A percentile compares a stretch with the other conserved stretches of the same genome.
Evolutionary conservation across 2,888 invertebrate species (phyloP).

Genomic region (Leptinotarsa rubiginosa): DNA sequence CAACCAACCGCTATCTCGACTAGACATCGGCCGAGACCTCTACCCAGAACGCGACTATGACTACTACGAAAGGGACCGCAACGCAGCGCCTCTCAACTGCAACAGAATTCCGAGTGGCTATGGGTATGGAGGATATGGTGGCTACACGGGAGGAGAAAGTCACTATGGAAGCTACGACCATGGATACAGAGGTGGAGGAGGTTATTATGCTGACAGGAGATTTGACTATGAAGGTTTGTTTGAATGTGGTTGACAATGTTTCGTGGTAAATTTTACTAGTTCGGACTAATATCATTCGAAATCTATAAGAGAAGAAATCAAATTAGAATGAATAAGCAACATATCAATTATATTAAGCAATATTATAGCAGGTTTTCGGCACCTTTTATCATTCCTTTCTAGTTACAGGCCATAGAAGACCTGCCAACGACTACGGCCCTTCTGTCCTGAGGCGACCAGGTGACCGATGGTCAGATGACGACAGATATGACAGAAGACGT

Average conservation of each 20-base stretch:
- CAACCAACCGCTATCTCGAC: slow-evolving; percentile 76
- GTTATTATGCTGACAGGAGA: slow-evolving; percentile 43
- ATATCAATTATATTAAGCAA: too few relatives aligned
- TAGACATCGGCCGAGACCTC: slow-evolving; percentile 75
- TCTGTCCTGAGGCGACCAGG: slow-evolving; percentile 39
- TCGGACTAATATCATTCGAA: too few relatives aligned
- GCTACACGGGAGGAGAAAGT: slow-evolving; percentile 21
- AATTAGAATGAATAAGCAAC: too few relatives aligned
- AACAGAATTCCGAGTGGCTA: slow-evolving; percentile 50
- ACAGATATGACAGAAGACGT: slow-evolving; percentile 46
- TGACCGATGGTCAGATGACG: slow-evolving; percentile 49
- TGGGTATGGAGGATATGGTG: slow-evolving; percentile 27
- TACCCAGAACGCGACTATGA: slow-evolving; percentile 80
- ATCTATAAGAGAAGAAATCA: too few relatives aligned
- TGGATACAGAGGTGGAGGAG: slow-evolving; percentile 25
- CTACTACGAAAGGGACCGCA: slow-evolving; percentile 82
- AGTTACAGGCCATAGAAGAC: slow-evolving; percentile 26
- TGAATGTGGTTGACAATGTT: neutral
- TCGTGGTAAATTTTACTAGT: too few relatives aligned
- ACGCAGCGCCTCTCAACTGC: slow-evolving; percentile 69
- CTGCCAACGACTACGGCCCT: slow-evolving; percentile 24
- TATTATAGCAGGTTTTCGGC: too few relatives aligned
- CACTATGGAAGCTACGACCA: slow-evolving; percentile 32
- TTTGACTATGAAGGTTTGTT: slow-evolving; percentile 40
- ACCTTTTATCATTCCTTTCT: neutral